Evolutionary conservation across 2,113 vertebrate genomes (phyloP).

Genomic region (Podocnemis expansa): DNA sequence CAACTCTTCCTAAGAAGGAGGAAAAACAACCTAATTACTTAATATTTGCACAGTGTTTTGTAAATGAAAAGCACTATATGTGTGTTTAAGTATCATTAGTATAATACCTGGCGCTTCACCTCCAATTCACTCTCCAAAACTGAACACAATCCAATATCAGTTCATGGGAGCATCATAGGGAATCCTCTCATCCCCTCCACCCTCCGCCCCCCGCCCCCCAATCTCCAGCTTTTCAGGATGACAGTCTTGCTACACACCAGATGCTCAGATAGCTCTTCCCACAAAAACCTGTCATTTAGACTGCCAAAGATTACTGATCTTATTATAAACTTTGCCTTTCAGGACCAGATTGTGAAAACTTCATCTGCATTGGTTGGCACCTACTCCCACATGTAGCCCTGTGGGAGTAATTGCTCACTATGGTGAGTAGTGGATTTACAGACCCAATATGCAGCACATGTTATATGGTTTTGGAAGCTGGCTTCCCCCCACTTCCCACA

Average conservation of each 20-base stretch:
- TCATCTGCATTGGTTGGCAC: neutral
- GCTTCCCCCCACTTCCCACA: neutral
- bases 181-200: neutral
- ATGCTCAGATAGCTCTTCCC: neutral
- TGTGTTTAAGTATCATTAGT: slow-evolving; percentile 39
- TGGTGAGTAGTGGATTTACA: slow-evolving; percentile 21
- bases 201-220: accelerated
- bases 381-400: neutral
- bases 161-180: neutral
- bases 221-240: neutral
- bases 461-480: slow-evolving; percentile 3
- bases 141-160: neutral
- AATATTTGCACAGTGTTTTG: slow-evolving; percentile 41
- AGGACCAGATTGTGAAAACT: accelerated
- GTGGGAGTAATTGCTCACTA: neutral
- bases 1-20: slow-evolving; percentile 32
- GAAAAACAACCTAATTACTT: slow-evolving; percentile 57
- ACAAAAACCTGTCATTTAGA: neutral
- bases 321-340: neutral
- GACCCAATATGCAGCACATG: accelerated
- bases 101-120: neutral
- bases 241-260: neutral
- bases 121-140: slow-evolving; percentile 32
- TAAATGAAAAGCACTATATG: slow-evolving; percentile 25
- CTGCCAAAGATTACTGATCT: neutral